Evolutionary conservation across 2,113 vertebrate species (phyloP), one percentile per base, ranked within the genome.

Genomic region (Saccopteryx bilineata): DNA sequence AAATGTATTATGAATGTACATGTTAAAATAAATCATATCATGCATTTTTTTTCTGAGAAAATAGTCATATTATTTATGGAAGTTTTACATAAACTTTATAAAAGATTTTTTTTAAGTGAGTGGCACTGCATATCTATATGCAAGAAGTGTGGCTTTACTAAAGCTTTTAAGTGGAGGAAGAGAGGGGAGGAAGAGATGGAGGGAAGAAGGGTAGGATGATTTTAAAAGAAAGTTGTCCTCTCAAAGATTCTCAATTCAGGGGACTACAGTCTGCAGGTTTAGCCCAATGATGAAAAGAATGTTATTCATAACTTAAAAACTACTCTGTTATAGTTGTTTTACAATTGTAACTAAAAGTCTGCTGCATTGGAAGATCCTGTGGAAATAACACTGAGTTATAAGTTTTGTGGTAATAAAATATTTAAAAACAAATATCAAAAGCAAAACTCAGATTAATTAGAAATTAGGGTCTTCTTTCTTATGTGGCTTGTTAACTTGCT

Each of bases 361-460:
- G 8, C 24, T 88, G 56, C 14, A 76, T 9, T 33, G 60, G 28
- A 24, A 7, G 78, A 15, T 68, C 54, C 48, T 80, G 21, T 1
- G 69, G 11, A 94, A 94, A 54, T 79, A n/a, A 87, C 10, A 68
- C 17, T 92, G 39, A 12, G 8, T 74, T 95, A 71, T 48, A 80
- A 58, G 92, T 50, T 52, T 78, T 28, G 46, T 56, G 23, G 60
- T 60, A 81, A 63, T 5, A 28, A 60, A 33, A 83, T 33, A 85
- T 23, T 65, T 28, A 14, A 54, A 39, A 52, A 76, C 19, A 39
- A 76, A 61, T 61, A 31, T 21, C 7, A 84, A 94, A 71, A 91
- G 19, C 39, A 94, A 94, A 94, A 79, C 50, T 86, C 26, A 71
- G 24, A n/a, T 88, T 87, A 86, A 86, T 71, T 79, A 84, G 39